Evolutionary conservation across 2,797 vertebrate genomes (phyloP).

Genomic region (Masticophis lateralis): DNA sequence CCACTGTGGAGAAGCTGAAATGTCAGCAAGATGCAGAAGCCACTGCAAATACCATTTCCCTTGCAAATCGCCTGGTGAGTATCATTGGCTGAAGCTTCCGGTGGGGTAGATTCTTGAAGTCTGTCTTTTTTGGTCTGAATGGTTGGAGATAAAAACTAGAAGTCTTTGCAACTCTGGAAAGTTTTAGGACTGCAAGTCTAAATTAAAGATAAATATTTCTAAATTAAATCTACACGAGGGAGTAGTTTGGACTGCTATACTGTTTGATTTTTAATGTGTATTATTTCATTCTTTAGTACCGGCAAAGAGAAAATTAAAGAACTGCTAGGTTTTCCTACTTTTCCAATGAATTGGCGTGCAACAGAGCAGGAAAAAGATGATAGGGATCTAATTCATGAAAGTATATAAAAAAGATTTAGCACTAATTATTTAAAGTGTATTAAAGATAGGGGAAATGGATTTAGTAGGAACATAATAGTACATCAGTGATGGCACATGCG

Average conservation of each 20-base stretch:
- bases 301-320: background rate
- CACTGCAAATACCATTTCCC: conserved; percentile 84
- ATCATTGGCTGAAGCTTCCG: background rate
- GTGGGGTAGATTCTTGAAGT: background rate
- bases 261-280: background rate
- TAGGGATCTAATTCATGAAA: background rate
- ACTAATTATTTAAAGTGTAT: background rate
- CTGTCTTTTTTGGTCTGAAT: background rate
- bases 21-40: conserved; percentile 91
- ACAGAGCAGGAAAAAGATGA: background rate
- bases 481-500: background rate
- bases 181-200: background rate
- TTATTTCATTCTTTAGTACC: background rate
- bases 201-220: background rate
- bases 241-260: background rate
- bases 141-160: background rate
- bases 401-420: background rate
- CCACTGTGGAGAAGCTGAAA: conserved; percentile 88
- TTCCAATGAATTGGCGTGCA: background rate
- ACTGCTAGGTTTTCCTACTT: background rate
- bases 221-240: background rate
- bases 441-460: background rate
- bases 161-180: background rate
- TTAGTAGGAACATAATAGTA: background rate
- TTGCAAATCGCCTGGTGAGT: conserved; percentile 94